A percentile compares a stretch with the other conserved stretches of the same genome.
Evolutionary conservation across 1,140 invertebrate species (phyloP).

Genomic region (Calliphora vicina): DNA sequence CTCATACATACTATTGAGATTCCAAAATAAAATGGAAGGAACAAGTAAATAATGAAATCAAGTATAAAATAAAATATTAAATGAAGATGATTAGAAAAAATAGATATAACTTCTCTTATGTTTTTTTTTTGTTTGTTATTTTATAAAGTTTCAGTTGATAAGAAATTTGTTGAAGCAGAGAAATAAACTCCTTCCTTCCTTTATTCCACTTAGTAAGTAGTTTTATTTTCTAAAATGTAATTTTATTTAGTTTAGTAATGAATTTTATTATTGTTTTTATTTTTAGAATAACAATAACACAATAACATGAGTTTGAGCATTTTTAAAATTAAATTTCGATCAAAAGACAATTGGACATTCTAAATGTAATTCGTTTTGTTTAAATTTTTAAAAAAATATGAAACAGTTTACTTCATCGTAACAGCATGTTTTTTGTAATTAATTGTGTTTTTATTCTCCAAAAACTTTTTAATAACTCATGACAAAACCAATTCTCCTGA

Average conservation of each 20-base stretch:
- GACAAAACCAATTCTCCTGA: too few relatives aligned
- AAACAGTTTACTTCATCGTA: too few relatives aligned
- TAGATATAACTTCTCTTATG: background rate
- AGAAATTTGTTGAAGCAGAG: background rate
- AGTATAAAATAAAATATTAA: constrained; percentile 33
- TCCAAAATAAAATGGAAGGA: background rate
- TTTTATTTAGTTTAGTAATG: constrained; percentile 7
- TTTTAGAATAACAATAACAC: background rate
- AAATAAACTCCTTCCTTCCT: background rate
- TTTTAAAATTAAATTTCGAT: too few relatives aligned
- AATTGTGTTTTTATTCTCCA: too few relatives aligned
- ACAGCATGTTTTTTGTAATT: too few relatives aligned
- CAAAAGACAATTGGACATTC: too few relatives aligned
- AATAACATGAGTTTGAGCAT: background rate
- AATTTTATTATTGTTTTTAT: background rate
- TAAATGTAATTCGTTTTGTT: too few relatives aligned
- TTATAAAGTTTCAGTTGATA: constrained; percentile 12
- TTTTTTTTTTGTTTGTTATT: background rate
- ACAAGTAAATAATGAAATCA: constrained; percentile 29
- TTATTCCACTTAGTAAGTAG: too few relatives aligned
- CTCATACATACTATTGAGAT: background rate
- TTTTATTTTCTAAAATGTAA: background rate
- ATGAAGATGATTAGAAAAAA: constrained; percentile 18
- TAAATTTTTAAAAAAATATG: too few relatives aligned
- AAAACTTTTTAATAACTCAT: too few relatives aligned